Evolutionary conservation across 2,888 invertebrate genomes (phyloP).

Genomic region (Bombyx huttoni): DNA sequence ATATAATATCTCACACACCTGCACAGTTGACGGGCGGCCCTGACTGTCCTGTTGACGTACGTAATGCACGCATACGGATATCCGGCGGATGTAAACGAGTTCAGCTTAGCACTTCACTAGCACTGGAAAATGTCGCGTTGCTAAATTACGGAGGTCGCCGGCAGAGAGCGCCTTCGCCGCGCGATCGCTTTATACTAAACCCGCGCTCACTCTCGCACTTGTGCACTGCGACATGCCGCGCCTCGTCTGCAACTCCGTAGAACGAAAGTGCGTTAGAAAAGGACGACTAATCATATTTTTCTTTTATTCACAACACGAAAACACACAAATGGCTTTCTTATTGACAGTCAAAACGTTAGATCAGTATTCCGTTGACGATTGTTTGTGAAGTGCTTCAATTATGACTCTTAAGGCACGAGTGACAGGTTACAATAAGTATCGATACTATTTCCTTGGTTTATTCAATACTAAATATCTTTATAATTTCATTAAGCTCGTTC

Average conservation of each 20-base stretch:
- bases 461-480: no score
- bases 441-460: no score
- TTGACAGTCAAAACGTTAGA: conserved; percentile 29
- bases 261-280: conserved; percentile 61
- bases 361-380: conserved; percentile 9
- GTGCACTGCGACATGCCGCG: conserved; percentile 13
- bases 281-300: conserved; percentile 58
- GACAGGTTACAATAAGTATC: no score
- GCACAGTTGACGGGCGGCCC: conserved; percentile 25
- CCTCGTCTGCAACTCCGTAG: conserved; percentile 23
- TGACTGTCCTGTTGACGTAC: conserved; percentile 24
- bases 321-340: conserved; percentile 44
- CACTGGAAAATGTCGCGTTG: conserved; percentile 51
- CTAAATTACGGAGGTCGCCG: conserved; percentile 53
- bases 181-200: conserved; percentile 64
- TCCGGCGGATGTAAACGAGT: conserved; percentile 27
- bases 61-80: conserved; percentile 22
- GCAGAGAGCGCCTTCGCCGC: conserved; percentile 57
- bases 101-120: conserved; percentile 51
- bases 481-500: no score
- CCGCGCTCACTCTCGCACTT: conserved; percentile 39
- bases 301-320: conserved; percentile 43
- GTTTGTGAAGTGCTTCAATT: not conserved
- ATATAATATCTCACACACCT: conserved; percentile 40
- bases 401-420: not conserved